A percentile compares a stretch with the other conserved stretches of the same genome.
Evolutionary conservation across 2,888 invertebrate genomes (phyloP).

Genomic region (Chrysodeixis includens): DNA sequence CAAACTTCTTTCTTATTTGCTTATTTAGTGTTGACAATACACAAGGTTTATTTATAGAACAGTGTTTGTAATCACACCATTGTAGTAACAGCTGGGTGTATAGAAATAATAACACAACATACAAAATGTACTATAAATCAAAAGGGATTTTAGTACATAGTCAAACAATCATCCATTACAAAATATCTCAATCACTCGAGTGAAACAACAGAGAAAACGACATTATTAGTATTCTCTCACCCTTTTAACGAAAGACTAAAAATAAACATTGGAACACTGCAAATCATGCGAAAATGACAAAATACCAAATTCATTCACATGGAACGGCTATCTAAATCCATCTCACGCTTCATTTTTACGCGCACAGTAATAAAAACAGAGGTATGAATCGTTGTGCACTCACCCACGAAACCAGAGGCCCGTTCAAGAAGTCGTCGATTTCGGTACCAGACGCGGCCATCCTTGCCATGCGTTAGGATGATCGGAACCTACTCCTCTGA

Average conservation of each 20-base stretch:
- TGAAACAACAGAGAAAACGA: conserved; percentile 51
- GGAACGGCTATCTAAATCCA: conserved; percentile 73
- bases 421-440: conserved; percentile 95
- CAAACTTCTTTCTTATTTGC: background rate
- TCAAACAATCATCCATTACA: conserved; percentile 45
- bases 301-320: conserved; percentile 67
- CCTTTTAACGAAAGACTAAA: conserved; percentile 12
- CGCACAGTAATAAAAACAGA: conserved; percentile 71
- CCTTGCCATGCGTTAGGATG: conserved; percentile 81
- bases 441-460: conserved; percentile 92
- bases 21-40: conserved; percentile 10
- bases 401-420: conserved; percentile 96
- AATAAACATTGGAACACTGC: conserved; percentile 32
- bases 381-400: conserved; percentile 86
- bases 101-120: conserved; percentile 7
- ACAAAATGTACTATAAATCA: background rate
- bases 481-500: conserved; percentile 74
- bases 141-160: conserved; percentile 12
- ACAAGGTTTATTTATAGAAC: conserved; percentile 15
- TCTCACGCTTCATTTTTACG: conserved; percentile 76
- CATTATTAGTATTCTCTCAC: conserved; percentile 21
- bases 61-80: conserved; percentile 21
- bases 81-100: conserved; percentile 48
- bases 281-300: conserved; percentile 23
- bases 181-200: conserved; percentile 57